phyloP scores from a whole-genome alignment of 2,797 vertebrate genomes.

The Ciconia nigra region DNA sequence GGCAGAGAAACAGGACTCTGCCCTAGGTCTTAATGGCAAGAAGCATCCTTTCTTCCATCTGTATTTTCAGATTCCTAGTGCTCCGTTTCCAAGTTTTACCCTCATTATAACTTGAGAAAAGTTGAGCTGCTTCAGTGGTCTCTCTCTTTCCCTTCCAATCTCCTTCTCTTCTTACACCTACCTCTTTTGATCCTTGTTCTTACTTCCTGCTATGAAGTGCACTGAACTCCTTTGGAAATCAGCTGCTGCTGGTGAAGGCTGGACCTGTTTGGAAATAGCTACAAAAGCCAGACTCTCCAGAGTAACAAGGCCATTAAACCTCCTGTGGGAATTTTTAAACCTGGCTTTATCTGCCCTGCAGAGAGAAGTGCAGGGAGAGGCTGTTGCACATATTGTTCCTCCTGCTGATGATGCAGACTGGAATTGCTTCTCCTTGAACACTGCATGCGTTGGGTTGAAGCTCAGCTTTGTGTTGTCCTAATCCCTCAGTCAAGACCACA shows the following conservation, averaged over 20 bases:
- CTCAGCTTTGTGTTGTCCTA: neutral
- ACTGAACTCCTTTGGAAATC: neutral
- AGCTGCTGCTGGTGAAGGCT: neutral
- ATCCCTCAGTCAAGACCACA: constrained; percentile 19
- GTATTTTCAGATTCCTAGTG: neutral
- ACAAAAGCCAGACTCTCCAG: neutral
- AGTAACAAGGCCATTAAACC: neutral
- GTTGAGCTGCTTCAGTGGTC: neutral
- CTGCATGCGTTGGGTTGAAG: neutral
- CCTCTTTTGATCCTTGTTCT: neutral
- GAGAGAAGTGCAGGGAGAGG: neutral
- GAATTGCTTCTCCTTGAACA: neutral
- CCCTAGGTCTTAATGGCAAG: neutral
- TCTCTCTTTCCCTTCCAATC: neutral
- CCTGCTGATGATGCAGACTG: neutral
- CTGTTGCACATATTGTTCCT: neutral
- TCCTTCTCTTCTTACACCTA: neutral
- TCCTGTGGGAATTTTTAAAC: neutral
- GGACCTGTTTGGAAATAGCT: neutral
- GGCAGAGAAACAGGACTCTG: neutral
- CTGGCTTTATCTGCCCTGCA: neutral
- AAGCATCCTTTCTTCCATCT: neutral
- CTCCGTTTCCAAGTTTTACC: neutral
- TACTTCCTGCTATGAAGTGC: neutral
- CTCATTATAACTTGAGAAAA: neutral